Base-by-base conservation (phyloP, 2,888 invertebrate genomes). In the Anthophora plumipes region DNA sequence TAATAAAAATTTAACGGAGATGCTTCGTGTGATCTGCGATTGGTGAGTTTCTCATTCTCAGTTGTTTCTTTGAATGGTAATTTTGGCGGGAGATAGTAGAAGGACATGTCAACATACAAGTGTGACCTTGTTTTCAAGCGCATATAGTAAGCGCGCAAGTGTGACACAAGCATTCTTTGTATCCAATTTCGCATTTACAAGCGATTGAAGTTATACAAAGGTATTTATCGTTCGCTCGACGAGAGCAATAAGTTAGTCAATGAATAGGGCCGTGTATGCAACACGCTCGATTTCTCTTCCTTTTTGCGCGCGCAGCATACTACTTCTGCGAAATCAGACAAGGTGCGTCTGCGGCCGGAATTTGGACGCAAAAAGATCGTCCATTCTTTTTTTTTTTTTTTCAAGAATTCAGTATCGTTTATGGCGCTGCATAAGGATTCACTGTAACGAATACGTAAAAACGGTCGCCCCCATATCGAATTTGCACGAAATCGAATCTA, bases 301-400 rank as follows among this genome's bases (percentile, higher is more conserved):
- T 61, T 76, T 61, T 70, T 69, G 61, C 68, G 0, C n/a, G 52
- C 22, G 0, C 11, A 22, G 37, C 31, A n/a, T 43, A 46, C n/a
- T 12, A 8, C 41, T 77, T 82, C 82, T 73, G 52, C 61, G 82
- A 82, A 82, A 73, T 82, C 77, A 37, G 61, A 55, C 71, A 70
- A 73, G 55, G 48, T 72, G 63, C 63, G 59, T 48, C 68, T 63
- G 46, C 67, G 50, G 20, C 20, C 39, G 41, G 63, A 54, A 61
- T 59, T 73, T 69, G 48, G 8, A 22, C 14, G 43, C 50, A 71
- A 71, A 64, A 81, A 80, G 5, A 6, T 20, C 22, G 12, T 4
- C n/a, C 31, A 14, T 41, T 25, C 17, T 52, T n/a, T 17, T 46
- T 66, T 50, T 68, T 63, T 22, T 22, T 52, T 64, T 48, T 20